phyloP scores from a whole-genome alignment of 2,888 invertebrate genomes.

The Cephus rjabovi region DNA sequence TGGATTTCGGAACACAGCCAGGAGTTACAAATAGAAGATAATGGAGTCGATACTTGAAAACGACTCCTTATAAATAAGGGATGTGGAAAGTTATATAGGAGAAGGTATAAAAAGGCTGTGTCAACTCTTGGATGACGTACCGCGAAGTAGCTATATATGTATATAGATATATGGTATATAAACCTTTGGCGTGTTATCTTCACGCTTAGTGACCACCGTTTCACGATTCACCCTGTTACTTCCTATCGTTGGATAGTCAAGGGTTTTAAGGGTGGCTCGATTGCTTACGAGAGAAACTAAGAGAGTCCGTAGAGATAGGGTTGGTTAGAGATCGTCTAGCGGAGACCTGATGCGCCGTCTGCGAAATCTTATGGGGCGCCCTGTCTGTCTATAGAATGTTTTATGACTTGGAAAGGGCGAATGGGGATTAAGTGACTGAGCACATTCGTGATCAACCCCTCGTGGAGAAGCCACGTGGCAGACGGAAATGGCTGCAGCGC shows the following conservation, averaged over 20 bases:
- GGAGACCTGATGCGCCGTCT: constrained; percentile 19
- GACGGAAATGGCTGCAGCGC: constrained; percentile 41
- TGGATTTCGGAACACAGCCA: not conserved
- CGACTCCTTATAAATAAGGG: not conserved
- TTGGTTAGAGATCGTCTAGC: constrained; percentile 2
- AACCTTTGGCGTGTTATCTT: not conserved
- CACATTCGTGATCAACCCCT: constrained; percentile 25
- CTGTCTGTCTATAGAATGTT: constrained; percentile 21
- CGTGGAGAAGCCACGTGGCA: constrained; percentile 36
- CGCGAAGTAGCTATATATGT: not conserved
- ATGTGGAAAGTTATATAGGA: not conserved
- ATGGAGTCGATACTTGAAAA: not conserved
- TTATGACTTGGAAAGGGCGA: constrained; percentile 26
- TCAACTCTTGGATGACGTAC: not conserved
- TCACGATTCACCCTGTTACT: not conserved
- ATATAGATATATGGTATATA: not conserved
- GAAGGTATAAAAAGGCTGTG: not conserved
- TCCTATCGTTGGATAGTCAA: not conserved
- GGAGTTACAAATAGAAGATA: not conserved
- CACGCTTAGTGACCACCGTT: constrained; percentile 1
- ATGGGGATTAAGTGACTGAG: constrained; percentile 24
- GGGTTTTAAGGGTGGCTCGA: not conserved
- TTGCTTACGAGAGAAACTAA: not conserved
- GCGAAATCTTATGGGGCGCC: constrained; percentile 24
- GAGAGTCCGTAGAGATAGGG: constrained; percentile 1